Conservation (phyloP, 2,888 invertebrate species). For the Rhagonycha lutea region DNA sequence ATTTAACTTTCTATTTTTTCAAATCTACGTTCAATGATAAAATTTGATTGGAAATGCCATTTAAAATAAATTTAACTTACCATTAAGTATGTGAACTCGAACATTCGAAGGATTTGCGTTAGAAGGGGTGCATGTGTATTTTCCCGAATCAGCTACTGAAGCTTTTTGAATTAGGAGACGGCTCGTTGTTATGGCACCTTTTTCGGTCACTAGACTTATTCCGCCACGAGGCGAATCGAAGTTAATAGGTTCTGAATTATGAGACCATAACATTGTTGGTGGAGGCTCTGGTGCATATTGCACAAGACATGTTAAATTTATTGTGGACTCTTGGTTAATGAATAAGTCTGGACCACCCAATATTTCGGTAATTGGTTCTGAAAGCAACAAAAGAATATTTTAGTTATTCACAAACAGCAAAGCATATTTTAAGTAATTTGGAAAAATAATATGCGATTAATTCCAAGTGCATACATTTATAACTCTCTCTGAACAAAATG, state of each 20-base stretch:
- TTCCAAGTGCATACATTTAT: no score
- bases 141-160: slow-evolving; percentile 76
- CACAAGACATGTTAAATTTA: slow-evolving; percentile 85
- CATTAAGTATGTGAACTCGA: slow-evolving; percentile 84
- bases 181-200: slow-evolving; percentile 82
- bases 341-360: slow-evolving; percentile 81
- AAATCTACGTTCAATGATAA: background rate
- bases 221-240: slow-evolving; percentile 89
- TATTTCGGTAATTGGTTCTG: slow-evolving; percentile 83
- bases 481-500: no score
- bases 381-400: background rate
- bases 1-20: background rate
- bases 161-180: slow-evolving; percentile 82
- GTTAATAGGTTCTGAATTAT: slow-evolving; percentile 82
- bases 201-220: slow-evolving; percentile 85
- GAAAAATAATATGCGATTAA: no score
- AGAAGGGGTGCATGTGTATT: slow-evolving; percentile 83
- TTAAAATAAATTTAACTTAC: slow-evolving; percentile 59
- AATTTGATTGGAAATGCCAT: background rate
- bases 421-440: no score
- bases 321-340: slow-evolving; percentile 86
- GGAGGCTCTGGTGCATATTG: slow-evolving; percentile 84
- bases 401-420: background rate
- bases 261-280: slow-evolving; percentile 81
- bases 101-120: slow-evolving; percentile 80